Base-by-base conservation (phyloP, 2,888 invertebrate species). In the Hyles lineata region DNA sequence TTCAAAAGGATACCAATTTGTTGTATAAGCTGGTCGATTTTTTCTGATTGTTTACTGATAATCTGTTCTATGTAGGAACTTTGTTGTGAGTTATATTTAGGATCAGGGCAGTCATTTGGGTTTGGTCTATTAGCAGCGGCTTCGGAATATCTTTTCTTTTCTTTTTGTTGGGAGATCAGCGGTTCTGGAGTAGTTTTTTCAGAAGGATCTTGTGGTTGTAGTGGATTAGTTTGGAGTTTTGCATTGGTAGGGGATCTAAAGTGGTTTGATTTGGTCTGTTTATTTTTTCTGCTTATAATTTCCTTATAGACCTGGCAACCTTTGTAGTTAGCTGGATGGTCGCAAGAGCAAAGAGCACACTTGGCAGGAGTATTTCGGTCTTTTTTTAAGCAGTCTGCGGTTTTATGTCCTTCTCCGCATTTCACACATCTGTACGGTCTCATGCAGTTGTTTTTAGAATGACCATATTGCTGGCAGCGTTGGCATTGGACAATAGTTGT, bases 381-480 rank as follows among this genome's bases (percentile, higher is more conserved):
- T 60, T 70, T 74, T 63, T 79, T 79, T 9, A 71, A 70, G 70
- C 79, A 79, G 35, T 82, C 78, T 0, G 76, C 61, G 0, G 79
- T 82, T 74, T 77, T 78, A 32, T 81, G 82, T 8, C 59, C n/a
- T 58, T 79, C 67, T 2, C 70, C 80, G 63, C 80, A 81, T 72
- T 81, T 81, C 1, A 80, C 78, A 43, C 78, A 79, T 8, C 78
- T 72, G 50, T 74, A 79, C 15, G 69, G 69, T 69, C 67, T 58
- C 58, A 59, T 72, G 70, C 63, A 74, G 15, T 63, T 55, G 67
- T 61, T 71, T 67, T 69, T 77, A 1, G 75, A 60, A 61, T 78
- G 78, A 1, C 77, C 78, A 72, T 78, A 78, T 71, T 81, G 79
- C 50, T 81, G 80, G 55, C 80, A 81, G 32, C 76, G 72, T 29